Conservation (phyloP, 2,888 invertebrate species). For the Philonicus albiceps region DNA sequence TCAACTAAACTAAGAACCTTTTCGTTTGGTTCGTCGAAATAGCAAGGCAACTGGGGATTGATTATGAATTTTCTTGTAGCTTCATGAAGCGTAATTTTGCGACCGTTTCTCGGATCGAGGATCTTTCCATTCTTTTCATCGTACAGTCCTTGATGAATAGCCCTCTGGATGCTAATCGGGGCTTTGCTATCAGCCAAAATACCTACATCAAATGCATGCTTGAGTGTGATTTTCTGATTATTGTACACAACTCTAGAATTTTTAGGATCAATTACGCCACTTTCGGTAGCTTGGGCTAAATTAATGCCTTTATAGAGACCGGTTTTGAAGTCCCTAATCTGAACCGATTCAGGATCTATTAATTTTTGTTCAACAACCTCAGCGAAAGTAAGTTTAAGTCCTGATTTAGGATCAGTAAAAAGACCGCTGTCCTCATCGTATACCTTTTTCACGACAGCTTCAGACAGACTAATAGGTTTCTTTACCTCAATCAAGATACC, state of each 20-base stretch:
- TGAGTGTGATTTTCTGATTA: conserved; percentile 74
- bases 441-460: conserved; percentile 82
- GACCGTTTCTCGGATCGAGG: conserved; percentile 79
- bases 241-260: conserved; percentile 72
- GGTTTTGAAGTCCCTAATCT: conserved; percentile 78
- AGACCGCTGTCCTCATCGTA: conserved; percentile 80
- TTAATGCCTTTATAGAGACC: conserved; percentile 81
- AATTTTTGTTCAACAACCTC: conserved; percentile 84
- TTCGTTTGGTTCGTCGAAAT: conserved; percentile 79
- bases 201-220: conserved; percentile 81
- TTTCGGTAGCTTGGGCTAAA: conserved; percentile 79
- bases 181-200: conserved; percentile 82
- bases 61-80: conserved; percentile 82
- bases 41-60: conserved; percentile 81
- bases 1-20: conserved; percentile 78
- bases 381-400: conserved; percentile 78
- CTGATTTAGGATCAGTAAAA: conserved; percentile 84
- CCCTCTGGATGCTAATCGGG: conserved; percentile 82
- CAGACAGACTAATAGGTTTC: conserved; percentile 81
- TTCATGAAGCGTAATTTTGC: conserved; percentile 83
- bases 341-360: conserved; percentile 84
- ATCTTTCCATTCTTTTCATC: conserved; percentile 83
- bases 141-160: conserved; percentile 85
- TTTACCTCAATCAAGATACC: conserved; percentile 83
- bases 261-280: conserved; percentile 76